phyloP scores from a whole-genome alignment of 2,113 vertebrate species.

The Tenrec ecaudatus region DNA sequence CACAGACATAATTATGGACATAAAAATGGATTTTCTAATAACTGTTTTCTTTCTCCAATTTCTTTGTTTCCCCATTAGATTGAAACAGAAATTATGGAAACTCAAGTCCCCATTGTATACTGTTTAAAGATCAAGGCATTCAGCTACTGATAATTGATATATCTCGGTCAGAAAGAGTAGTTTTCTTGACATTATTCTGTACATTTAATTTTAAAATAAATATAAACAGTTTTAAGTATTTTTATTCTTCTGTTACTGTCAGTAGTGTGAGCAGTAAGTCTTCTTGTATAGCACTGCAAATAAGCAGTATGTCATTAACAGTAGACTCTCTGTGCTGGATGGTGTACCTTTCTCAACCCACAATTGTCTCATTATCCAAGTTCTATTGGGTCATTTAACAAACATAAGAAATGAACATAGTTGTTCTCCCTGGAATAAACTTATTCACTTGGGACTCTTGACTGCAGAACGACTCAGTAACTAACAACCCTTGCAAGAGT shows the following conservation, averaged over 20 bases:
- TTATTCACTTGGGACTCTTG: background rate
- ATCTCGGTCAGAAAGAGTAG: conserved; percentile 57
- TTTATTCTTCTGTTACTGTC: conserved; percentile 36
- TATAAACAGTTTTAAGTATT: conserved; percentile 37
- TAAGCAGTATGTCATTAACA: conserved; percentile 12
- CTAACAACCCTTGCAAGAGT: background rate
- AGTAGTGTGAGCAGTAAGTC: background rate
- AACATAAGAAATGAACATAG: conserved; percentile 41
- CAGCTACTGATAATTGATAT: conserved; percentile 47
- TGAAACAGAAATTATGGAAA: conserved; percentile 46
- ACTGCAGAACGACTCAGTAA: background rate
- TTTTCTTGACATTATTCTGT: conserved; percentile 6
- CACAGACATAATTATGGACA: conserved; percentile 14
- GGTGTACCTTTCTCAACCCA: background rate
- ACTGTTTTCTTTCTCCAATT: conserved; percentile 19
- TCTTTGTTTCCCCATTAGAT: conserved; percentile 50
- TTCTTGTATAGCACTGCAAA: conserved; percentile 47
- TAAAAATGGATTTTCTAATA: conserved; percentile 24
- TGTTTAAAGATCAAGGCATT: conserved; percentile 39
- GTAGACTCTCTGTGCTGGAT: background rate
- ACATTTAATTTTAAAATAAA: conserved; percentile 66
- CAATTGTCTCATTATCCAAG: conserved; percentile 51
- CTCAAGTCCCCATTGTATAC: background rate
- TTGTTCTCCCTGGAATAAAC: conserved; percentile 12
- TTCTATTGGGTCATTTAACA: conserved; percentile 58